These are phyloP conservation scores for Pammene fasciana DNA, from an alignment of 2,888 invertebrate species.

Conservation along the genomic window DNA sequence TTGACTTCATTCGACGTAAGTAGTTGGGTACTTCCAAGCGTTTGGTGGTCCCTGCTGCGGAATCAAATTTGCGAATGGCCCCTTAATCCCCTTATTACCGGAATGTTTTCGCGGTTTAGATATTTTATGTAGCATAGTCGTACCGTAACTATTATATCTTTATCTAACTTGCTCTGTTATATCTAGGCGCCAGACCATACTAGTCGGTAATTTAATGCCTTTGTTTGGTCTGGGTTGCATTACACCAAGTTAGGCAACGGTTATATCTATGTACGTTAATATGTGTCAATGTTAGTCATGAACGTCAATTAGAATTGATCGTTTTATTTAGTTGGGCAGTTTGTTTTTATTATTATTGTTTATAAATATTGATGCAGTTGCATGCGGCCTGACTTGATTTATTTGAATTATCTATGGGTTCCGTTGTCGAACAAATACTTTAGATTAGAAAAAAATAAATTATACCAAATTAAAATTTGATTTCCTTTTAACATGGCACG, in stretches of 20 bases:
- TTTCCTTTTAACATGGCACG: no score
- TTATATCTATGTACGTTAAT: conserved; percentile 27
- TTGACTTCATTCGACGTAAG: no score
- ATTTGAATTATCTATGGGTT: not conserved
- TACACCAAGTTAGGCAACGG: conserved; percentile 37
- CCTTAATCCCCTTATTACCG: no score
- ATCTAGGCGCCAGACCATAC: conserved; percentile 36
- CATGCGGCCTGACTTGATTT: not conserved
- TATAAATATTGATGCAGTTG: conserved; percentile 6
- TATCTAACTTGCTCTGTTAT: conserved; percentile 10
- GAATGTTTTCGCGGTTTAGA: not conserved
- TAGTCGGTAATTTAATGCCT: conserved; percentile 46
- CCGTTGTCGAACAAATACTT: no score
- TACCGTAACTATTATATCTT: conserved; percentile 4
- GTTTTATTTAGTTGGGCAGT: conserved; percentile 27
- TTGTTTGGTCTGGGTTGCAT: conserved; percentile 41
- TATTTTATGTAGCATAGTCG: conserved; percentile 17
- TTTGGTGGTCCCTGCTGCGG: no score
- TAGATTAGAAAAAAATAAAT: no score
- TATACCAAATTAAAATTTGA: no score
- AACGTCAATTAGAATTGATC: conserved; percentile 30
- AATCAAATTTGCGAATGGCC: no score
- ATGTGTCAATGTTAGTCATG: conserved; percentile 38
- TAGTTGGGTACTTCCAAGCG: no score
- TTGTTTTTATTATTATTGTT: conserved; percentile 32